Evolutionary conservation across 2,113 vertebrate species (phyloP).

Genomic region (Myrmecophaga tridactyla): DNA sequence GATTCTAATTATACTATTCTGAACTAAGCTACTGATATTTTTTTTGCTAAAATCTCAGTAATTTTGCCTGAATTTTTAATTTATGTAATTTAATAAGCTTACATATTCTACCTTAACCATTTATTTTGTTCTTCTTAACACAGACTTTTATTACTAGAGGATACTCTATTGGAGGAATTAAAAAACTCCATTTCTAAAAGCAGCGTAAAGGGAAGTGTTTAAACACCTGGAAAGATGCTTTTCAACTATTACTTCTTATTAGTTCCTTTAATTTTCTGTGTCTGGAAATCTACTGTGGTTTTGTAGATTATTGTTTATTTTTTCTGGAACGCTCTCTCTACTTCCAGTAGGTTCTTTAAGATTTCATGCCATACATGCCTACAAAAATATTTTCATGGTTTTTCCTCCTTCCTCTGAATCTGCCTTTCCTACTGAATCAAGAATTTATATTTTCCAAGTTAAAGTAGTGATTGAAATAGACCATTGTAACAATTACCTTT

Average conservation of each 20-base stretch:
- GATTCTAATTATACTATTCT: background rate
- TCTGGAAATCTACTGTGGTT: background rate
- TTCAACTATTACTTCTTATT: background rate
- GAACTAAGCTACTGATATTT: background rate
- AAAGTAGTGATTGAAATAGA: background rate
- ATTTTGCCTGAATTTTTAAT: background rate
- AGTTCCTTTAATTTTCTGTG: background rate
- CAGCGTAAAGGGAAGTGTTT: background rate
- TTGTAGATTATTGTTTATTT: background rate
- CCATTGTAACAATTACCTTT: background rate
- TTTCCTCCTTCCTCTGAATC: background rate
- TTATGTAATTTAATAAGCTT: background rate
- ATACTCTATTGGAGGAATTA: background rate
- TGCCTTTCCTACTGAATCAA: background rate
- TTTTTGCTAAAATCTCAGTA: background rate
- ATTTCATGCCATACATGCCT: background rate
- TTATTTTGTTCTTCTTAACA: background rate
- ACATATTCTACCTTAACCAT: background rate
- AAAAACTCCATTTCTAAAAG: conserved; percentile 12
- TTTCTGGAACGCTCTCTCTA: background rate
- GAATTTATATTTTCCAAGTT: background rate
- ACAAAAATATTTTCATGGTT: background rate
- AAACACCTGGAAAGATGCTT: background rate
- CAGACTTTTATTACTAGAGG: background rate
- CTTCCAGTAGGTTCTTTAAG: background rate